These are phyloP conservation scores for Ormyrus rosae DNA, from an alignment of 2,888 invertebrate species.

Conservation along the genomic window DNA sequence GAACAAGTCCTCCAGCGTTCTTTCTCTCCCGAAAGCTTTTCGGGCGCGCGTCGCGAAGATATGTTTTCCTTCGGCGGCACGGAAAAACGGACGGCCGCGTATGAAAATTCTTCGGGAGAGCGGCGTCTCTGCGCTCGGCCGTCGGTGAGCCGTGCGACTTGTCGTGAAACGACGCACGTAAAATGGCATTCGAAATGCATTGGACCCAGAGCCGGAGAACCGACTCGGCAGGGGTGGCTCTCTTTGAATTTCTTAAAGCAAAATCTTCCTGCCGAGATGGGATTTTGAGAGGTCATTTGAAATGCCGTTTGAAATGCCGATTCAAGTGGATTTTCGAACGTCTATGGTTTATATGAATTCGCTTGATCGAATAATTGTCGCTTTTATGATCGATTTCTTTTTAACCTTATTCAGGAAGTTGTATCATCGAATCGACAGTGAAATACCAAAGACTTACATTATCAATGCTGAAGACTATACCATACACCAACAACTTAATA, in stretches of 20 bases:
- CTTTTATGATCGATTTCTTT: no score
- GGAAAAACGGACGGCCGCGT: not conserved
- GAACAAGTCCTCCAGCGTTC: not conserved
- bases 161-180: not conserved
- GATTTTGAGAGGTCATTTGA: not conserved
- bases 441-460: no score
- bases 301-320: not conserved
- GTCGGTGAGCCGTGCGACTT: constrained; percentile 4
- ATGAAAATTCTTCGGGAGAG: constrained; percentile 38
- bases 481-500: no score
- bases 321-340: constrained; percentile 5
- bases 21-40: constrained; percentile 7
- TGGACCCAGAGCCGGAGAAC: constrained; percentile 21
- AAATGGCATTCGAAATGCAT: constrained; percentile 31
- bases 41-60: not conserved
- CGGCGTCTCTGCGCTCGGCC: constrained; percentile 3
- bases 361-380: no score
- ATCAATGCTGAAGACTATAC: no score
- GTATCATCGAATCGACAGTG: no score
- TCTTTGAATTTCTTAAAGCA: constrained; percentile 25
- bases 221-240: not conserved
- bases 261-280: not conserved
- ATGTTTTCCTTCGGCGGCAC: constrained; percentile 13
- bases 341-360: no score
- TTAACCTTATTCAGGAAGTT: no score